phyloP scores from a whole-genome alignment of 2,888 invertebrate species.

The Orchesellides sinensis region DNA sequence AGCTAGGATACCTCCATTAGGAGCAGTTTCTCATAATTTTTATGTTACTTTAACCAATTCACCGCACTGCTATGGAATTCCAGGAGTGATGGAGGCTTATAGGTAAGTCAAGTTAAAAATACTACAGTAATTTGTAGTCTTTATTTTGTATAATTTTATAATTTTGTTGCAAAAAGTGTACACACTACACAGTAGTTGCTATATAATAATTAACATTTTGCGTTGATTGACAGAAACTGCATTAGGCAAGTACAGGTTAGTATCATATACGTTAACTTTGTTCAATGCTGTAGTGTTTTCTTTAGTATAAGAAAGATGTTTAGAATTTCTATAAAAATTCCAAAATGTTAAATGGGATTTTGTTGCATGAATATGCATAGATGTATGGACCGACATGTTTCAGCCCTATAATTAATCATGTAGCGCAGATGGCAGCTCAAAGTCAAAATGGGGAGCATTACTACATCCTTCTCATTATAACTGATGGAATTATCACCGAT shows the following conservation, averaged over 20 bases:
- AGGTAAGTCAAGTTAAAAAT: conserved; percentile 49
- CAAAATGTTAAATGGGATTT: background rate
- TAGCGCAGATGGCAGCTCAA: conserved; percentile 76
- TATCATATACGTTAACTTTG: too few relatives aligned
- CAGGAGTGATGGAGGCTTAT: conserved; percentile 79
- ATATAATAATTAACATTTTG: conserved; percentile 20
- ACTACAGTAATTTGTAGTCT: background rate
- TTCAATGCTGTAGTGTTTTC: too few relatives aligned
- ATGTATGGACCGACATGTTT: conserved; percentile 81
- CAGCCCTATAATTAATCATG: conserved; percentile 79
- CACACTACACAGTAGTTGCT: too few relatives aligned
- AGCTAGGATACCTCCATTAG: conserved; percentile 78
- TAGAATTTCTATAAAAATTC: background rate
- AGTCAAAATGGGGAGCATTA: conserved; percentile 78
- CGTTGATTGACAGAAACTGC: conserved; percentile 72
- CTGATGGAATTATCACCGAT: conserved; percentile 81
- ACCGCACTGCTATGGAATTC: conserved; percentile 77
- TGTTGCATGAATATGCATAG: too few relatives aligned
- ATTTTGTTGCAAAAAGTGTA: background rate
- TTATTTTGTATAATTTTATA: background rate
- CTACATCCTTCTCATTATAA: conserved; percentile 80
- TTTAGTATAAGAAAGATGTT: too few relatives aligned
- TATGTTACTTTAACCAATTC: conserved; percentile 76
- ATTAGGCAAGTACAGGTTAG: conserved; percentile 73
- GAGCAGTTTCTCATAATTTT: conserved; percentile 79